These are phyloP conservation scores for Blennius ocellaris DNA, from an alignment of 2,113 vertebrate genomes.

Conservation along the genomic window DNA sequence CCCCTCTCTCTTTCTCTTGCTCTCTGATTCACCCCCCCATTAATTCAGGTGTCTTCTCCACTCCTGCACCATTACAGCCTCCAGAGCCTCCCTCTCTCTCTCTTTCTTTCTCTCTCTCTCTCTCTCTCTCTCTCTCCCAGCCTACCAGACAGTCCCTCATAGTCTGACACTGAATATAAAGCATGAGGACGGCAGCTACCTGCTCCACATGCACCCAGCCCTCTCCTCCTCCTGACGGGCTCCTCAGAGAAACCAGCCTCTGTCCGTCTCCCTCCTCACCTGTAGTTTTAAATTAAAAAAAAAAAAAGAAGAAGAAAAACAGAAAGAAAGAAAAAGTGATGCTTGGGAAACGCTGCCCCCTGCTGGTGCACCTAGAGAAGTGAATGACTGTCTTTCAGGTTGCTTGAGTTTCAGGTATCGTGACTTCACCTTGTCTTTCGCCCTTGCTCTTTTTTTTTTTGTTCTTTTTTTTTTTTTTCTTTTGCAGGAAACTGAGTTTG, in stretches of 20 bases:
- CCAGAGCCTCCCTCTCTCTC: conserved; percentile 49
- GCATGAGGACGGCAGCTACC: conserved; percentile 77
- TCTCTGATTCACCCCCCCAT: conserved; percentile 58
- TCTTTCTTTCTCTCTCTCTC: conserved; percentile 22
- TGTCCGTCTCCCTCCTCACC: conserved; percentile 70
- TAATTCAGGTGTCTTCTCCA: conserved; percentile 72
- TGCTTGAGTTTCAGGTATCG: conserved; percentile 46
- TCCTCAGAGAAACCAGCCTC: conserved; percentile 68
- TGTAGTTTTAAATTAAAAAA: conserved; percentile 47
- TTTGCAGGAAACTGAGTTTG: conserved; percentile 10
- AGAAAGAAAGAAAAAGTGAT: conserved; percentile 24
- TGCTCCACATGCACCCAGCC: conserved; percentile 77
- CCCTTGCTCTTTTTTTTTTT: conserved; percentile 24
- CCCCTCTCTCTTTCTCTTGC: conserved; percentile 18
- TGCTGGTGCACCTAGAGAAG: conserved; percentile 66
- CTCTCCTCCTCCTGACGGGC: conserved; percentile 72
- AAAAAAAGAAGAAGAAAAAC: background rate
- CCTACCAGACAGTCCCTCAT: conserved; percentile 75
- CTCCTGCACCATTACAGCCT: conserved; percentile 65
- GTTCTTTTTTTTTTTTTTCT: background rate
- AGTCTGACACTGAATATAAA: conserved; percentile 83
- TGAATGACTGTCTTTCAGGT: conserved; percentile 26
- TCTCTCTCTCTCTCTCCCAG: conserved; percentile 66
- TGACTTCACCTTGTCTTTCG: conserved; percentile 42
- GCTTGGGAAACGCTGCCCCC: conserved; percentile 79